phyloP scores from a whole-genome alignment of 2,888 invertebrate genomes.

The Drosophila pegasa region DNA sequence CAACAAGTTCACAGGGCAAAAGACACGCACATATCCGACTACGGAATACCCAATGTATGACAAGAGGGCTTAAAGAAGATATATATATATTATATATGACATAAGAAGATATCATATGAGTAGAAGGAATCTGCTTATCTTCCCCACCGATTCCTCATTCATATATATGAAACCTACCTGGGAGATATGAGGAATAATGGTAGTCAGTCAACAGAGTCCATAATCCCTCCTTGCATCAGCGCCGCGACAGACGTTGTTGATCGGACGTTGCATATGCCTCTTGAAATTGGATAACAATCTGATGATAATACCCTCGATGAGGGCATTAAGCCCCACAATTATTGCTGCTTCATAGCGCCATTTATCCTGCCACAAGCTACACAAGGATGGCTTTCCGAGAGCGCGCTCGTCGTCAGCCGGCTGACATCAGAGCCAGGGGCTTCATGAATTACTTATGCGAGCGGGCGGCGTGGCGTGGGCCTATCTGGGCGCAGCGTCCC shows the following conservation, averaged over 20 bases:
- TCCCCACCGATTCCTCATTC: no score
- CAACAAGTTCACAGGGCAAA: neutral
- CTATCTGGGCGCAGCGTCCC: neutral
- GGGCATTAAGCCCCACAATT: constrained; percentile 3
- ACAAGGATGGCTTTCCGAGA: constrained; percentile 5
- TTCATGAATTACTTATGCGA: constrained; percentile 26
- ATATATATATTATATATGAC: no score
- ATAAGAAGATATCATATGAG: no score
- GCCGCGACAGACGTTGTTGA: no score
- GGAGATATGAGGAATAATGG: no score
- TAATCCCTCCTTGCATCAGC: no score
- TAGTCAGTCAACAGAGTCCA: no score
- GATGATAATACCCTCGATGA: neutral
- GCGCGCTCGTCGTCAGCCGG: constrained; percentile 13
- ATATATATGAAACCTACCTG: no score
- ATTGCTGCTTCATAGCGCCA: constrained; percentile 4
- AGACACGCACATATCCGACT: neutral
- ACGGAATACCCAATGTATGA: neutral
- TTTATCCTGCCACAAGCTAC: no score
- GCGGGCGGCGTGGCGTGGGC: neutral
- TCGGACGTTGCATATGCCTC: neutral
- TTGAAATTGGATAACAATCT: neutral
- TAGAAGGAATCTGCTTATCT: no score
- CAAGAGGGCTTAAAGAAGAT: no score
- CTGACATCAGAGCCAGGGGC: constrained; percentile 20